Conservation (phyloP, 1,140 invertebrate genomes). For the Melipona quadrifasciata region DNA sequence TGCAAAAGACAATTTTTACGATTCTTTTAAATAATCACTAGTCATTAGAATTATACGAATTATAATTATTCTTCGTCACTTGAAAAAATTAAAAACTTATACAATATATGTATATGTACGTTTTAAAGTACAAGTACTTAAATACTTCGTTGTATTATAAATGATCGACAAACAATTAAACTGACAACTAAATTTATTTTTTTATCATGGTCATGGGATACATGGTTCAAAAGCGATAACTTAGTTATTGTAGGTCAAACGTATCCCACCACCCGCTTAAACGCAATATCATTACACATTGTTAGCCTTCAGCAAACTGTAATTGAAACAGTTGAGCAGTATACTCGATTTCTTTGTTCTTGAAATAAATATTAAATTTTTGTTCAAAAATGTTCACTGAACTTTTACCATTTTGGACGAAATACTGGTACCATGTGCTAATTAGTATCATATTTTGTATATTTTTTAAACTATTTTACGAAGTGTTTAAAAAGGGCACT, state of each 20-base stretch:
- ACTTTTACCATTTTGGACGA: conserved; percentile 72
- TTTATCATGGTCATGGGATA: background rate
- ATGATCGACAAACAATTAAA: conserved; percentile 23
- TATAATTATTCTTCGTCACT: background rate
- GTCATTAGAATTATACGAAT: conserved; percentile 17
- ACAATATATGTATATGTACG: background rate
- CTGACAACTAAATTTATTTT: background rate
- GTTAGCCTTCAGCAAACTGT: background rate
- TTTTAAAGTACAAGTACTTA: conserved; percentile 24
- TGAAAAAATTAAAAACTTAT: conserved; percentile 12
- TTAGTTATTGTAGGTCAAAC: conserved; percentile 31
- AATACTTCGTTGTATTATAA: conserved; percentile 41
- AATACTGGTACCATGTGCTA: conserved; percentile 70
- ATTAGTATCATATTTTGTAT: conserved; percentile 59
- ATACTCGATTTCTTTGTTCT: background rate
- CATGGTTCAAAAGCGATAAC: conserved; percentile 8
- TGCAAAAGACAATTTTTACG: background rate
- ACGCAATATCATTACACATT: background rate
- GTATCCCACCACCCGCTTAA: conserved; percentile 16
- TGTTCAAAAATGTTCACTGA: conserved; percentile 67
- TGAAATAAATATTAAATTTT: conserved; percentile 8
- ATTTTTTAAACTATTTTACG: conserved; percentile 54
- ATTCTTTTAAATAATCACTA: conserved; percentile 2
- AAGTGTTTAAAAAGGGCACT: background rate
- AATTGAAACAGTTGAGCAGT: background rate